Evolutionary conservation across 2,113 vertebrate genomes (phyloP), one percentile per base, ranked within the genome.

Genomic region (Oncorhynchus kisutch): DNA sequence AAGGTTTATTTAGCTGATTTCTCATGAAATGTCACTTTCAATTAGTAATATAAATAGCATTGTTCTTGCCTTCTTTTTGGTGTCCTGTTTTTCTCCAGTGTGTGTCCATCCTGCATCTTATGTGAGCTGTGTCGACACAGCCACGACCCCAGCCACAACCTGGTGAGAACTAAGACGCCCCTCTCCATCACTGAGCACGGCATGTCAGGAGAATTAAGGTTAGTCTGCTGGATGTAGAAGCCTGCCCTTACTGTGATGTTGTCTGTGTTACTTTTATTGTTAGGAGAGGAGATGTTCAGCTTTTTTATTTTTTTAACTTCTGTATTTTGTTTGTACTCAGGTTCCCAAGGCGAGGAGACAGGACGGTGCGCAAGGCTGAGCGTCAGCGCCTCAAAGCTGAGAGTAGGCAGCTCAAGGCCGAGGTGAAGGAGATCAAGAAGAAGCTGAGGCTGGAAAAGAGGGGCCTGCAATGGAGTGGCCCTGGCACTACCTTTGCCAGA

Each of bases 361-460:
- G 96, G 90, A 96, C 95, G 70, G 96, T 98, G 84, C 92, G 97
- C 88, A 99, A 99, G 88, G 96, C 97, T 14, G 98, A 99, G 88
- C 96, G 97, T 73, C 97, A 98, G 88, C 95, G 96, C 69, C 91
- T 99, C 85, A 93, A 96, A 91, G 95, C 96, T 67, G 98, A 99
- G 91, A 96, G 98, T 91, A 95, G 96, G 79, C 98, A 99, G 87
- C 92, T 97, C 22, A 97, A 97, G 90, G 96, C 96, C 64, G 98
- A 98, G 83, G 96, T 97, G 82, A 95, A 97, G 86, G 97, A 99
- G 92, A 96, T 98, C 81, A 97, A 98, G 92, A 98, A 96, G 90
- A 98, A 99, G 90, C 94, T 99, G 65, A 95, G 98, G 90, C 87
- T 98, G 88, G 97, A 98, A 88, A 96, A 96, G 90, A 95, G 96